Percentiles rank a stretch among this genome's conserved stretches.
Evolutionary conservation across 2,888 invertebrate species (phyloP).

Genomic region (Volucella inflata): DNA sequence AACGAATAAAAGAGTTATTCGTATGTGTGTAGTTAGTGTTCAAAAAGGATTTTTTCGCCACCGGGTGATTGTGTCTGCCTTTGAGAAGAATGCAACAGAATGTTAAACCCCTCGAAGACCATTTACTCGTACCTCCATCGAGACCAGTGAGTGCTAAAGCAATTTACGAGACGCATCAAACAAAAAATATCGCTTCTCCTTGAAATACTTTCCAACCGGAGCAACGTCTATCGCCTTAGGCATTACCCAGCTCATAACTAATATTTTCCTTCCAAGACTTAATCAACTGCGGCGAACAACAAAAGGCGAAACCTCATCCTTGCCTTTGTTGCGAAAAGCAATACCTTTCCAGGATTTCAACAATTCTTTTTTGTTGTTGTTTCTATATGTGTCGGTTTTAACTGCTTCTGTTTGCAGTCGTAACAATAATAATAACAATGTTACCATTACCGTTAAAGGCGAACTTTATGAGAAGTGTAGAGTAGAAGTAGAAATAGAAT

Average conservation of each 20-base stretch:
- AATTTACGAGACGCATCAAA: too few species aligned
- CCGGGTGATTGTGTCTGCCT: too few species aligned
- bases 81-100: too few species aligned
- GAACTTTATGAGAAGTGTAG: conserved; percentile 48
- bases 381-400: conserved; percentile 42
- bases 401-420: conserved; percentile 66
- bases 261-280: conserved; percentile 60
- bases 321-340: neutral
- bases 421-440: conserved; percentile 73
- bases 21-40: too few species aligned
- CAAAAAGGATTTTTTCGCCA: too few species aligned
- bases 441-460: conserved; percentile 63
- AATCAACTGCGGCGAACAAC: conserved; percentile 54
- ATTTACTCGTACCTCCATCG: too few species aligned
- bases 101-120: too few species aligned
- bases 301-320: conserved; percentile 24
- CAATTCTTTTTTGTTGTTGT: conserved; percentile 7
- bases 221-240: conserved; percentile 52
- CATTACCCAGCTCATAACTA: conserved; percentile 45
- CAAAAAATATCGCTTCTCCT: too few species aligned
- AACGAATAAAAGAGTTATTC: too few species aligned
- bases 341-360: too few species aligned
- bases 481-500: neutral
- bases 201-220: neutral
- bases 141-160: too few species aligned